Percentiles rank a stretch among this genome's conserved stretches.
Evolutionary conservation across 2,797 vertebrate genomes (phyloP).

Genomic region (Pyrocephalus nanus): DNA sequence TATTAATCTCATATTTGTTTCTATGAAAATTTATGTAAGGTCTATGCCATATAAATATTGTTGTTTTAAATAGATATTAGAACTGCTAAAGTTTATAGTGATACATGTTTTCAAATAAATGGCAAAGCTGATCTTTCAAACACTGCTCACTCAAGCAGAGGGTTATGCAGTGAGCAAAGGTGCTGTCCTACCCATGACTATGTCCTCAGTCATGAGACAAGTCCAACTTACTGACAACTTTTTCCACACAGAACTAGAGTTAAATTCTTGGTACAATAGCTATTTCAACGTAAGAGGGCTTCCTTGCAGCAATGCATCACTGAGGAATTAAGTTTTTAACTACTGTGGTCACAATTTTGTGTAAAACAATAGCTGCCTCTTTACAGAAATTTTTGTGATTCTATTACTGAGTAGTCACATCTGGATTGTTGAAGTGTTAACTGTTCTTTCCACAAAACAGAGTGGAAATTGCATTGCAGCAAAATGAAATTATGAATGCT

Average conservation of each 20-base stretch:
- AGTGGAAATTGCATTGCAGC: constrained; percentile 85
- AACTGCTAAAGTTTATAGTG: neutral
- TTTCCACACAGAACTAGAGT: neutral
- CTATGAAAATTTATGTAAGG: neutral
- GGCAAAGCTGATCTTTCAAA: neutral
- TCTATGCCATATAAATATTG: neutral
- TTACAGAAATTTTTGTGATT: neutral
- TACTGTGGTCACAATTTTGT: neutral
- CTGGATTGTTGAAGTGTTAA: neutral
- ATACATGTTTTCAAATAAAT: neutral
- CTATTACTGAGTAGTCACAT: neutral
- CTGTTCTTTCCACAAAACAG: constrained; percentile 70
- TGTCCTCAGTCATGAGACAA: neutral
- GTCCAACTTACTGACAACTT: neutral
- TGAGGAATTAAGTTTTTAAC: neutral
- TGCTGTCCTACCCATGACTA: neutral
- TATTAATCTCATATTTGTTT: neutral
- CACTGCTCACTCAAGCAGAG: neutral
- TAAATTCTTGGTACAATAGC: neutral
- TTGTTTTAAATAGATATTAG: neutral
- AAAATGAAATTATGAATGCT: constrained; percentile 86
- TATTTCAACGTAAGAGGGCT: neutral
- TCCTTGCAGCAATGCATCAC: neutral
- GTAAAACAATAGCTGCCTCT: neutral
- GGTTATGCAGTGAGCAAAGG: neutral